phyloP scores from a whole-genome alignment of 1,140 invertebrate genomes.

The Eurosta solidaginis region DNA sequence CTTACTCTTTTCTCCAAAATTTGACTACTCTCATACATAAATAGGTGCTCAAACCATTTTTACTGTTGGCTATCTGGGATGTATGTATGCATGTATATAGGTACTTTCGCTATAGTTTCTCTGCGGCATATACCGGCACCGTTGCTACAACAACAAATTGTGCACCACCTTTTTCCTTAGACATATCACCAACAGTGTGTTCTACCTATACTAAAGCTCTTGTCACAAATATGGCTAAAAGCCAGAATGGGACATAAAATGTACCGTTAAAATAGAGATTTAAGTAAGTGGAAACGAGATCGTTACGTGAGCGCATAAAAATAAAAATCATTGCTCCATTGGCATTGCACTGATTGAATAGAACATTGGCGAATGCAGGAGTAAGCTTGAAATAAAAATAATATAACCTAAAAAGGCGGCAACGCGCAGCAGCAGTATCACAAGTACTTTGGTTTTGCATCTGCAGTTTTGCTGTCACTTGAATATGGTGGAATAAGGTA shows the following conservation, averaged over 20 bases:
- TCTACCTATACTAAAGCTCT: background rate
- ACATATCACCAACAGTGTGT: background rate
- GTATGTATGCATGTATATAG: too few relatives aligned
- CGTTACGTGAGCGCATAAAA: conserved; percentile 59
- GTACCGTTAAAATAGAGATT: conserved; percentile 59
- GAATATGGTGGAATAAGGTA: background rate
- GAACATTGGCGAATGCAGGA: conserved; percentile 34
- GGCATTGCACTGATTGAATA: conserved; percentile 58
- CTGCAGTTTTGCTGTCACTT: background rate
- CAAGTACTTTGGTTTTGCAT: background rate
- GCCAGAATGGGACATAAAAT: conserved; percentile 59
- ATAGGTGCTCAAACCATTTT: too few relatives aligned
- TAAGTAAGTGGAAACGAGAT: conserved; percentile 61
- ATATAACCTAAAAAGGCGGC: background rate
- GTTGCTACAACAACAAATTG: background rate
- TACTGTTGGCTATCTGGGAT: too few relatives aligned
- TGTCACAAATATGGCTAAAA: conserved; percentile 22
- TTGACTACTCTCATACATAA: background rate
- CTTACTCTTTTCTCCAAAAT: background rate
- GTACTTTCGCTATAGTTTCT: background rate
- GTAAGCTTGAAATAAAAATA: background rate
- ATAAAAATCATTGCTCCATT: conserved; percentile 58
- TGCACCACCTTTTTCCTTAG: background rate
- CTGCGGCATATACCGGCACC: background rate
- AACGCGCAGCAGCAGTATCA: background rate